Evolutionary conservation across 2,113 vertebrate species (phyloP), one percentile per base, ranked within the genome.

Genomic region (Passer domesticus): DNA sequence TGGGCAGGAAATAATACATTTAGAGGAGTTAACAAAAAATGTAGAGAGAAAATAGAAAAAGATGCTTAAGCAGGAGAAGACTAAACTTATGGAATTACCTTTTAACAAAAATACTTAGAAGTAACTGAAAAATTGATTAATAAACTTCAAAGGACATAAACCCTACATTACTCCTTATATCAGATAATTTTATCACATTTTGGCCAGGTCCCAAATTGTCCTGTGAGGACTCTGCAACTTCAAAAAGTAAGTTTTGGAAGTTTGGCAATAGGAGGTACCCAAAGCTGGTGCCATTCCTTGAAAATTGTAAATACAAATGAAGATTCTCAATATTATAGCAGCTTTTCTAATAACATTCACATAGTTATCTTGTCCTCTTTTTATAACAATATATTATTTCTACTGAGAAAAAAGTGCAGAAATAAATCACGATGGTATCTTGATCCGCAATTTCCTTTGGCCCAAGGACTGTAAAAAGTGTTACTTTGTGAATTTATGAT

Each of bases 201-300:
- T 92, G 17, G 0, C 8, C 17, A 70, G 15, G 5, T 4, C 6
- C 3, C 6, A 5, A 59, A 0, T 33, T 60, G 9, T 56, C 15
- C 31, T 73, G 19, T 43, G 27, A 47, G 4, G 8, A 80, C 2
- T 60, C 22, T 80, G 7, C 15, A 47, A 39, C 11, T 67, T 87
- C n/a, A 23, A 78, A 77, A 84, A 67, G 5, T 33, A 79, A 72
- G 22, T 56, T 1, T 58, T 63, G 10, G 17, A n/a, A 41, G 6
- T 52, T 28, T 21, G 20, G 16, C 14, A 77, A 23, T 21, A 9
- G 4, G 24, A 86, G 4, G 33, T 67, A 56, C 15, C 4, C 25
- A 58, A 66, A 62, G 11, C 8, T 81, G 27, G 19, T 87, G 17
- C 9, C 6, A 46, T 50, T 77, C 2, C 14, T 70, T 52, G 55